phyloP scores from a whole-genome alignment of 1,140 invertebrate genomes.

The Ceratina japonica region DNA sequence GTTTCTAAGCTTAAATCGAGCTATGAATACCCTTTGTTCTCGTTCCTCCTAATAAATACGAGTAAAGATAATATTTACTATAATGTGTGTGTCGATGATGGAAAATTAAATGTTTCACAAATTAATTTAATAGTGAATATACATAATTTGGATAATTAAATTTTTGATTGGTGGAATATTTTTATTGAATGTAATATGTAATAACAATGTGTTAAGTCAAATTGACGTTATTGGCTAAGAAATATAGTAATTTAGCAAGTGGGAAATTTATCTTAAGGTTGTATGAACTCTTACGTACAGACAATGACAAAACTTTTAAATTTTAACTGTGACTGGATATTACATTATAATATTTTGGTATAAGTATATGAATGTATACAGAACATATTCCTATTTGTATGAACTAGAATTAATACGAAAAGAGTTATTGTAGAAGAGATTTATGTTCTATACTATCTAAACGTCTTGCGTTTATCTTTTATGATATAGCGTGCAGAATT shows the following conservation, averaged over 20 bases:
- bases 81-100: neutral
- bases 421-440: too few species aligned
- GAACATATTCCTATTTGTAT: too few species aligned
- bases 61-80: constrained; percentile 9
- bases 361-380: too few species aligned
- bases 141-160: neutral
- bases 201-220: neutral
- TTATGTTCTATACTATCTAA: too few species aligned
- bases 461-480: neutral
- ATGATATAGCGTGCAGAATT: neutral
- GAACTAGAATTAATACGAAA: too few species aligned
- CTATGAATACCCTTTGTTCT: constrained; percentile 49
- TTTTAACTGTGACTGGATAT: too few species aligned
- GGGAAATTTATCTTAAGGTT: neutral
- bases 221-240: neutral
- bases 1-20: constrained; percentile 75
- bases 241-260: constrained; percentile 12
- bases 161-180: neutral
- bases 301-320: too few species aligned
- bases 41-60: constrained; percentile 2
- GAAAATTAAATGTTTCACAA: neutral
- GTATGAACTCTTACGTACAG: too few species aligned
- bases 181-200: neutral
- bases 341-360: too few species aligned
- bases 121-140: neutral